Conservation (phyloP, 2,888 invertebrate species). For the Sinopyrophorus schimmeli region DNA sequence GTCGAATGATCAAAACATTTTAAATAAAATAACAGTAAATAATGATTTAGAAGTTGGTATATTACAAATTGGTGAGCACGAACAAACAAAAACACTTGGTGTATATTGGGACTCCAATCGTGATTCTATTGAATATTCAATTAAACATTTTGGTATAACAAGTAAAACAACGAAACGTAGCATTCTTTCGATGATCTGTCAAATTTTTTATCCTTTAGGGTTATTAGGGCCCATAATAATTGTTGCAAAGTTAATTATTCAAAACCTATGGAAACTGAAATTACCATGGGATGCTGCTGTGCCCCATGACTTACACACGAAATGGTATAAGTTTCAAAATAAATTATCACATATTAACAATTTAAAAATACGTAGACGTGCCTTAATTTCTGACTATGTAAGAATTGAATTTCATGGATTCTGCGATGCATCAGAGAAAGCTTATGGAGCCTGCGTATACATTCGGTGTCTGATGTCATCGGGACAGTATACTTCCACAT, state of each 20-base stretch:
- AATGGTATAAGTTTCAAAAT: slow-evolving; percentile 22
- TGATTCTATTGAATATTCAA: neutral
- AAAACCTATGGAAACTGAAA: slow-evolving; percentile 33
- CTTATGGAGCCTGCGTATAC: slow-evolving; percentile 40
- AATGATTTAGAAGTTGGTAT: slow-evolving; percentile 9
- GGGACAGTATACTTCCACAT: slow-evolving; percentile 1
- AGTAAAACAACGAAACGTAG: slow-evolving; percentile 6
- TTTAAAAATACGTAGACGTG: slow-evolving; percentile 23
- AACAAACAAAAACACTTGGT: slow-evolving; percentile 23
- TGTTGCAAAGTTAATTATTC: slow-evolving; percentile 36
- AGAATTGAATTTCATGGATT: slow-evolving; percentile 36
- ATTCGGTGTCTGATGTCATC: slow-evolving; percentile 21
- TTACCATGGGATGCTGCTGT: slow-evolving; percentile 32
- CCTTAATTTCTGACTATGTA: slow-evolving; percentile 8
- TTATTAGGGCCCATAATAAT: slow-evolving; percentile 35
- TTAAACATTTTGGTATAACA: neutral
- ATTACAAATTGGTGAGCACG: slow-evolving; percentile 24
- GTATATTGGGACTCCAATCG: slow-evolving; percentile 6
- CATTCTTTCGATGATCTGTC: slow-evolving; percentile 34
- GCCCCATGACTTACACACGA: slow-evolving; percentile 11
- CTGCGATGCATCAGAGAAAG: slow-evolving; percentile 32
- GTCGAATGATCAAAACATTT: slow-evolving; percentile 16
- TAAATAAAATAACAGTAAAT: slow-evolving; percentile 8
- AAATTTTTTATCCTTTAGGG: slow-evolving; percentile 38
- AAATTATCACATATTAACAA: slow-evolving; percentile 22